Base-by-base conservation (phyloP, 2,888 invertebrate genomes). In the Epicampocera succincta region DNA sequence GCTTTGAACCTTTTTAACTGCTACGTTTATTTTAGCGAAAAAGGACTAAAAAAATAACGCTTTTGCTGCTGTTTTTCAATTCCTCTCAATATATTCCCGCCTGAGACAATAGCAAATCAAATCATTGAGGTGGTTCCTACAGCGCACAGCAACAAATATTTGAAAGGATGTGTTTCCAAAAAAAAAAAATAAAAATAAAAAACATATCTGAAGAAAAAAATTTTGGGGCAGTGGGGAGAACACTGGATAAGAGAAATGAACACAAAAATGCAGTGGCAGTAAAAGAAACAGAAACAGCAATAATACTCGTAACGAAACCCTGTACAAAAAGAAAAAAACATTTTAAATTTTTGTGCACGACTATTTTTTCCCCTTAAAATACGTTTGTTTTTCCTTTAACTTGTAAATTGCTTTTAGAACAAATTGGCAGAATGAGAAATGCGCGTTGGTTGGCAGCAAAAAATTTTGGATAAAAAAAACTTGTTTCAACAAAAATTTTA, bases 61-160 rank as follows among this genome's bases (percentile, higher is more conserved):
- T 58, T 69, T 56, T 69, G 11, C 12, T 33, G 33, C 21, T 25
- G 61, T 25, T 76, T 54, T 63, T 56, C 40, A 54, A 75, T 77
- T 71, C 40, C 63, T 13, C 33, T 33, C 33, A 33, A 33, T 29
- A 21, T 19, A 76, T 77, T 63, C 69, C 76, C 60, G 33, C 48
- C 42, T 63, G 69, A 56, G 38, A 38, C 38, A 71, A 66, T 66
- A 73, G 15, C 61, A 81, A 77, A 63, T 48, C 73, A 69, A 81
- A 77, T 77, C 52, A 68, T 77, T 65, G 50, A 77, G 69, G 58
- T 68, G 77, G 46, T 73, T 40, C 48, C 75, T 52, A 74, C 46
- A 38, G 65, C 38, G 73, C 66, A 25, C 56, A 71, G 52, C 65
- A 61, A 13, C 61, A 66, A 80, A 69, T 58, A 68, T 72, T 66